These are phyloP conservation scores for Lydus trimaculatus DNA, from an alignment of 2,888 invertebrate species.

Conservation along the genomic window DNA sequence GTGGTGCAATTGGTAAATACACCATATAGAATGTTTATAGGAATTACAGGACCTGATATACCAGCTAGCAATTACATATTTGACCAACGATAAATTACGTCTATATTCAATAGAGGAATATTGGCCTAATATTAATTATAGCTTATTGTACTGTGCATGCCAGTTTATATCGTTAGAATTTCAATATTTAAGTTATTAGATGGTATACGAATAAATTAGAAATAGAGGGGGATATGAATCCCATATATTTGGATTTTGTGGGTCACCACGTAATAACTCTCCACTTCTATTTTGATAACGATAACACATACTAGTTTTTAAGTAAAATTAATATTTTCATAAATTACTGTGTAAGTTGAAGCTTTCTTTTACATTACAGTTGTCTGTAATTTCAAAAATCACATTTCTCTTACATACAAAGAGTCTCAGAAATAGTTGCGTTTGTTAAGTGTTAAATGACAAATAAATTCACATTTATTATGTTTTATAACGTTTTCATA, in stretches of 20 bases:
- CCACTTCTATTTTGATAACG: no score
- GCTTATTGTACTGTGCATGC: neutral
- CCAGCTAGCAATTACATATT: conserved; percentile 23
- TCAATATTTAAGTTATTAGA: neutral
- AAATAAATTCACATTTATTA: no score
- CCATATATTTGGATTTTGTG: neutral
- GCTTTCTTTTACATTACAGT: no score
- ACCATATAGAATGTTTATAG: conserved; percentile 5
- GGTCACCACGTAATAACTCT: no score
- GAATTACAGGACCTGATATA: conserved; percentile 3
- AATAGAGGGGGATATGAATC: neutral
- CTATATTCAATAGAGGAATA: conserved; percentile 19
- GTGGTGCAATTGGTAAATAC: neutral
- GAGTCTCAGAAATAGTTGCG: no score
- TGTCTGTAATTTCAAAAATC: no score
- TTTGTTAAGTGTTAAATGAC: no score
- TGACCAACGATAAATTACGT: conserved; percentile 30
- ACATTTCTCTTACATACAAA: no score
- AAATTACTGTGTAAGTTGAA: no score
- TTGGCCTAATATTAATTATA: conserved; percentile 22
- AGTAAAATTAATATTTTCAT: no score
- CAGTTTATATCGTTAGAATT: neutral
- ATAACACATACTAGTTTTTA: no score
- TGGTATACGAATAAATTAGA: neutral
- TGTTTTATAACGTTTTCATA: no score